A percentile compares a stretch with the other conserved stretches of the same genome.
These are phyloP conservation scores for Potamarius usumacintae DNA, from an alignment of 2,113 vertebrate genomes.

Conservation along the genomic window DNA sequence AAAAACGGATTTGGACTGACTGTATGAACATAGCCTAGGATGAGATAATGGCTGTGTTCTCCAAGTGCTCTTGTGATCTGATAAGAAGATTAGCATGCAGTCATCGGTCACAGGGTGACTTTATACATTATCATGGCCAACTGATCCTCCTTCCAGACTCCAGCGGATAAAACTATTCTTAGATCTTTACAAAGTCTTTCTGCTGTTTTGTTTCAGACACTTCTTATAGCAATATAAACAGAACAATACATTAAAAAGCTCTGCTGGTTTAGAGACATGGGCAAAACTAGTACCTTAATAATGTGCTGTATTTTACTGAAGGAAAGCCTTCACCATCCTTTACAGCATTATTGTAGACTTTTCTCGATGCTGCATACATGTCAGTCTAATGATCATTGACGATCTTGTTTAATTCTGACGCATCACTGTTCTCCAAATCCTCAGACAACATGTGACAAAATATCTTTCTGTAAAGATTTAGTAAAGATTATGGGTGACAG, in stretches of 20 bases:
- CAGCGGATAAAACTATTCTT: constrained; percentile 21
- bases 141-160: constrained; percentile 46
- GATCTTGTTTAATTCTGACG: not conserved
- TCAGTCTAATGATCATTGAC: not conserved
- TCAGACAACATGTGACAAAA: not conserved
- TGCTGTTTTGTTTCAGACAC: not conserved
- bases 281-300: not conserved
- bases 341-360: not conserved
- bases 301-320: not conserved
- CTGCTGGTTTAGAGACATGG: not conserved
- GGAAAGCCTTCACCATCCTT: not conserved
- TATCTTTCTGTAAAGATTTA: not conserved
- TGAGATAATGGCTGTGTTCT: constrained; percentile 42
- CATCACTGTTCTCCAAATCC: not conserved
- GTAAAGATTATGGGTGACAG: not conserved
- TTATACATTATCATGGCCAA: constrained; percentile 49
- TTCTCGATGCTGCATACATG: not conserved
- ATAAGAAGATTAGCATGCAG: constrained; percentile 48
- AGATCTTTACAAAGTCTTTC: not conserved
- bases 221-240: not conserved
- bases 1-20: no score
- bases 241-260: not conserved
- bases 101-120: constrained; percentile 55
- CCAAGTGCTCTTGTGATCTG: constrained; percentile 42
- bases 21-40: no score